phyloP scores from a whole-genome alignment of 2,113 vertebrate genomes.

The Odobenus rosmarus region DNA sequence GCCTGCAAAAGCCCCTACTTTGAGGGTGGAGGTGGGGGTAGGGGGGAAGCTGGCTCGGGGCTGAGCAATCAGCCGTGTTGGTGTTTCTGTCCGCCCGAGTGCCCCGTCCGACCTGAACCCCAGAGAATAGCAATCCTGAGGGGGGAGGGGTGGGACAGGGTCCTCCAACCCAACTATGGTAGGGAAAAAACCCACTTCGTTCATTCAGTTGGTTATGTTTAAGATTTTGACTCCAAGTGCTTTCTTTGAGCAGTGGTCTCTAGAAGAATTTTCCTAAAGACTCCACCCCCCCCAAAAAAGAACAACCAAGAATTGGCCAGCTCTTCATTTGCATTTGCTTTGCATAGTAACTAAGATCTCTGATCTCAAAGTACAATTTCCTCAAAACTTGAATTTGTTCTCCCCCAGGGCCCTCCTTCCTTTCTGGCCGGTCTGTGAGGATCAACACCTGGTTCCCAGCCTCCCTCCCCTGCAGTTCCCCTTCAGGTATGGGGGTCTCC shows the following conservation, averaged over 20 bases:
- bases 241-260: constrained; percentile 20
- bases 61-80: not conserved
- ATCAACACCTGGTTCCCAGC: not conserved
- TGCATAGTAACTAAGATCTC: not conserved
- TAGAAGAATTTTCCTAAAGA: constrained; percentile 34
- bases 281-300: not conserved
- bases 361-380: not conserved
- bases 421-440: not conserved
- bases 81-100: not conserved
- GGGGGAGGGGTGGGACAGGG: not conserved
- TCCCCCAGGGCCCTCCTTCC: not conserved
- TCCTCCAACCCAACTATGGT: not conserved
- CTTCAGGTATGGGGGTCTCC: not conserved
- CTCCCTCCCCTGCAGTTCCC: not conserved
- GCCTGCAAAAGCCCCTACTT: not conserved
- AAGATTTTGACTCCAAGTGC: not conserved
- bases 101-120: not conserved
- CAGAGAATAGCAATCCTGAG: not conserved
- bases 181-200: not conserved
- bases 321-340: constrained; percentile 30
- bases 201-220: not conserved
- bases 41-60: not conserved
- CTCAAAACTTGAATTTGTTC: not conserved
- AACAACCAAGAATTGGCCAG: not conserved
- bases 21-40: not conserved